Percentiles rank a stretch among this genome's conserved stretches.
These are phyloP conservation scores for Antechinus flavipes DNA, from an alignment of 2,113 vertebrate genomes.

Conservation along the genomic window DNA sequence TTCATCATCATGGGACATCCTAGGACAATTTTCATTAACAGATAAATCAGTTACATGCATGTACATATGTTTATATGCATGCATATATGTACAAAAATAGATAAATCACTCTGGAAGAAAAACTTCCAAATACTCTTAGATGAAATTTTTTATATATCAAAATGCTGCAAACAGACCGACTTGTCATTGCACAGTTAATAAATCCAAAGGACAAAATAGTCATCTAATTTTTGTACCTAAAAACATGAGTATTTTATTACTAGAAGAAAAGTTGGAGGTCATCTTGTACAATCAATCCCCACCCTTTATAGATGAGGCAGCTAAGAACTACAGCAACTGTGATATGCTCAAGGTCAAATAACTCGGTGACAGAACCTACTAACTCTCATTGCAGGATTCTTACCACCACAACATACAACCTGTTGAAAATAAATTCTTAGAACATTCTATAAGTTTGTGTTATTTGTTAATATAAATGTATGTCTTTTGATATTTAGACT, in stretches of 20 bases:
- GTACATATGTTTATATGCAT: neutral
- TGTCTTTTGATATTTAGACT: constrained; percentile 3
- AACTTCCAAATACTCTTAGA: neutral
- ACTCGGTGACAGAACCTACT: neutral
- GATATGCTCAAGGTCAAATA: neutral
- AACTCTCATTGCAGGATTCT: neutral
- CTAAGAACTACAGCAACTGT: neutral
- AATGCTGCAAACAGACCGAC: neutral
- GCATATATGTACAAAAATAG: neutral
- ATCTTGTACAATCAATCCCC: neutral
- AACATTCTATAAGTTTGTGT: neutral
- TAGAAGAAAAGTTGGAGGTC: neutral
- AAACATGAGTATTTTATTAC: constrained; percentile 12
- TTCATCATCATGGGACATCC: neutral
- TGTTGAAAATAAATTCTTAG: neutral
- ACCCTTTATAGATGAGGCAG: constrained; percentile 24
- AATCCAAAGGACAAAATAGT: neutral
- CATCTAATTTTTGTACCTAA: neutral
- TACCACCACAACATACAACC: neutral
- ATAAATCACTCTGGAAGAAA: neutral
- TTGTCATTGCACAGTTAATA: neutral
- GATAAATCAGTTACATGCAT: neutral
- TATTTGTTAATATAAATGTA: constrained; percentile 4
- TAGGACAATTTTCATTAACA: neutral
- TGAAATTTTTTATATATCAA: neutral